Conservation (phyloP, 2,113 vertebrate species). For the Tylochromis polylepis region DNA sequence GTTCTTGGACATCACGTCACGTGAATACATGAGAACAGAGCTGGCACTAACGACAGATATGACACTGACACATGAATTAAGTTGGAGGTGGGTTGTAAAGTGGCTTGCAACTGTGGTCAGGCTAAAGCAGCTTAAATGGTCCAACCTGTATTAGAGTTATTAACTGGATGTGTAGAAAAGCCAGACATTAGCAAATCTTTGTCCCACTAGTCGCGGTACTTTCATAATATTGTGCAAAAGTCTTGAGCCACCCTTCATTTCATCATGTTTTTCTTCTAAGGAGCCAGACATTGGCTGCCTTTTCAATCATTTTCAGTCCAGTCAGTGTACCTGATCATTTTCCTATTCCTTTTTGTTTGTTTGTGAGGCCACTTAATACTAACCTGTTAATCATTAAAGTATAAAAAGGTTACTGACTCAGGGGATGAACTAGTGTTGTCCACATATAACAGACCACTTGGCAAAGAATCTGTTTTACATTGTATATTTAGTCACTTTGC, state of each 20-base stretch:
- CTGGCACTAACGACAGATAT: neutral
- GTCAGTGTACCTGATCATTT: neutral
- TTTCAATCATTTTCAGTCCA: neutral
- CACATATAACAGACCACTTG: no score
- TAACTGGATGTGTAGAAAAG: neutral
- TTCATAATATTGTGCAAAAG: neutral
- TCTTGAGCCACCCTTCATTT: neutral
- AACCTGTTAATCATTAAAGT: neutral
- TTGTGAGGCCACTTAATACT: neutral
- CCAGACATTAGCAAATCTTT: neutral
- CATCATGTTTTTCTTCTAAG: neutral
- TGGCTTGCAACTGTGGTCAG: neutral
- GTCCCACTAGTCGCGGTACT: neutral
- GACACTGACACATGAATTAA: neutral
- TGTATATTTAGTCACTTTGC: no score
- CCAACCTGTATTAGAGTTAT: neutral
- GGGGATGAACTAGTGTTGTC: no score
- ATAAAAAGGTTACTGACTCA: neutral
- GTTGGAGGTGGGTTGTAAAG: neutral
- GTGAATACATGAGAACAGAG: neutral
- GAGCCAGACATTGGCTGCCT: neutral
- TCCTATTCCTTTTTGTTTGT: neutral
- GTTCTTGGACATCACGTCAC: neutral
- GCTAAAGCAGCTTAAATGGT: neutral
- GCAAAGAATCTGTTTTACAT: no score